Evolutionary conservation across 2,797 vertebrate species (phyloP).

Genomic region (Pitangus sulphuratus): DNA sequence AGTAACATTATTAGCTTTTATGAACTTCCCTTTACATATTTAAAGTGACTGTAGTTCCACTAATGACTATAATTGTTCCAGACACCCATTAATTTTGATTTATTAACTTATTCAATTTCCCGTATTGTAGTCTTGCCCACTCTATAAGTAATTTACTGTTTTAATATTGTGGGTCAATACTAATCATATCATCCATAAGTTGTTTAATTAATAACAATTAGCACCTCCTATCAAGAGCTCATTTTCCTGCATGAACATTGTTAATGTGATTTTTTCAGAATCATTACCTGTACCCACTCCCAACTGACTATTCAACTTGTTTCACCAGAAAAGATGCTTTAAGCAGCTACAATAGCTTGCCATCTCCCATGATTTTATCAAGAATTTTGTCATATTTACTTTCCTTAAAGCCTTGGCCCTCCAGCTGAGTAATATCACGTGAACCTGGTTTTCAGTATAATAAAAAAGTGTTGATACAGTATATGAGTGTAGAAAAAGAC

Average conservation of each 20-base stretch:
- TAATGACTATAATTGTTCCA: constrained; percentile 57
- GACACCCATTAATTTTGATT: constrained; percentile 68
- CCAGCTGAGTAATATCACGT: background rate
- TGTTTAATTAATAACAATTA: constrained; percentile 70
- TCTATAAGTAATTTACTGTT: constrained; percentile 58
- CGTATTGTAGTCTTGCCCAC: background rate
- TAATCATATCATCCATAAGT: constrained; percentile 49
- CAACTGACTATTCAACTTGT: background rate
- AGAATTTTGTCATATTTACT: background rate
- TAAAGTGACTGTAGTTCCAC: background rate
- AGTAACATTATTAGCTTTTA: background rate
- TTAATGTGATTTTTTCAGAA: constrained; percentile 30
- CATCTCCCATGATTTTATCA: background rate
- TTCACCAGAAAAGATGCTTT: background rate
- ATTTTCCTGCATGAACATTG: background rate
- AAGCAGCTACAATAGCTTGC: background rate
- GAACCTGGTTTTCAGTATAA: background rate
- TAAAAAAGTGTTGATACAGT: background rate
- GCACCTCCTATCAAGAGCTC: constrained; percentile 32
- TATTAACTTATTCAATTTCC: constrained; percentile 63
- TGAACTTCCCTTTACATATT: constrained; percentile 16
- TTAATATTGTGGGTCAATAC: constrained; percentile 62
- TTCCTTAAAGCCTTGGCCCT: background rate
- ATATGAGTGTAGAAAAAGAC: background rate
- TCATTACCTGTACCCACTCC: background rate